Evolutionary conservation across 1,140 invertebrate genomes (phyloP), one percentile per base, ranked within the genome.

Genomic region (Leptinotarsa undecemlineata): DNA sequence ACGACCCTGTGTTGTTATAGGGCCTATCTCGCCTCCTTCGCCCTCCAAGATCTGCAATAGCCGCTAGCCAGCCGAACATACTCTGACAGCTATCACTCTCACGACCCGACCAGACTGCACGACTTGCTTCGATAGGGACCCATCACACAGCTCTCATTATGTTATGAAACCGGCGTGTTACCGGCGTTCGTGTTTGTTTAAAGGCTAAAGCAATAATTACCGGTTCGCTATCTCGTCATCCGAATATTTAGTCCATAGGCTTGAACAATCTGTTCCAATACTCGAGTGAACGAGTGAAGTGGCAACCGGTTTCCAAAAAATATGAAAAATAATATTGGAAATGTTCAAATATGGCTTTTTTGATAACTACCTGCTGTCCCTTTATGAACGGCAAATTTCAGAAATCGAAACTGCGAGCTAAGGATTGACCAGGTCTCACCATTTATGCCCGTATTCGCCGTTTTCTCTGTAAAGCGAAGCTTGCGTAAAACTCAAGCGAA

Each of bases 31-130:
- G 14, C 63, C 26, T 64, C 72, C 72, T 71, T 66, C 72, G 67
- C 68, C 68, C 42, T 69, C 11, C 8, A 42, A 23, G 15, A 42
- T 17, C 64, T 67, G 19, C 64, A 23, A 67, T 19, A 67, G 64
- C 64, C 64, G 23, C 61, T 66, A 17, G 71, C n/a, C 20, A 15
- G 48, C 70, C 61, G 48, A 60, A 57, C 61, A 26, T 71, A 71
- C 57, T 76, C 75, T 80, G 78, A 78, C 78, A 80, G 78, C 74
- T 78, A 80, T 80, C 78, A 80, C 76, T 80, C 78, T 80, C 78
- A 80, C 78, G 78, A 80, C 77, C 77, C 62, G 72, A 64, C 70
- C 72, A 72, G 60, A 64, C 70, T 57, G 75, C 77, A 76, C 75
- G 77, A 74, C 72, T 78, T 72, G 72, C 71, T 74, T 74, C 64